These are phyloP conservation scores for Formicarius rufipectus DNA, from an alignment of 2,113 vertebrate species.

Conservation along the genomic window DNA sequence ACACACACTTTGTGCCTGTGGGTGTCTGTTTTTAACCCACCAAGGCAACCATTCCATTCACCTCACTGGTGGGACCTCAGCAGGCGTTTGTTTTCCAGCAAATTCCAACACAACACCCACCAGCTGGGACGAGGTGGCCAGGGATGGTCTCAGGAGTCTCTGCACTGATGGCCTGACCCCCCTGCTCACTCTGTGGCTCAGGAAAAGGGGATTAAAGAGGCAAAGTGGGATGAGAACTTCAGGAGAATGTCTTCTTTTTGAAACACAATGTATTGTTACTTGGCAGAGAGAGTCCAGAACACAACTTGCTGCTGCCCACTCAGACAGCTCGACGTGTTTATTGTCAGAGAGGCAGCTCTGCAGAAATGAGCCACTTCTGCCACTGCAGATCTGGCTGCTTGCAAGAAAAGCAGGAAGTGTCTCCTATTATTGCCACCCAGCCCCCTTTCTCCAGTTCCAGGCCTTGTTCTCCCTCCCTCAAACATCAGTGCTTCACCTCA, in stretches of 20 bases:
- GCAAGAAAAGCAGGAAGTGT: not conserved
- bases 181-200: not conserved
- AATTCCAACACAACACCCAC: not conserved
- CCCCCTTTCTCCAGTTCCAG: not conserved
- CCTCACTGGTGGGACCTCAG: not conserved
- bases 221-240: not conserved
- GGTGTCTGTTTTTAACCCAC: not conserved
- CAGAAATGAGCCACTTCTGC: not conserved
- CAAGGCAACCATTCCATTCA: not conserved
- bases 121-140: not conserved
- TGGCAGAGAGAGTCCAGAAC: not conserved
- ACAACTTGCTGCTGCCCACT: not conserved
- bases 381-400: not conserved
- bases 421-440: not conserved
- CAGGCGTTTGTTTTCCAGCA: not conserved
- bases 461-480: not conserved
- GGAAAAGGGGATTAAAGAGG: not conserved
- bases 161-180: not conserved
- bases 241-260: not conserved
- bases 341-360: not conserved
- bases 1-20: not conserved
- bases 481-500: not conserved
- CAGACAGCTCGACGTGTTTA: not conserved
- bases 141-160: not conserved
- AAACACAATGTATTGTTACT: not conserved